Base-by-base conservation (phyloP, 2,888 invertebrate species). In the Apodemia hepburni region DNA sequence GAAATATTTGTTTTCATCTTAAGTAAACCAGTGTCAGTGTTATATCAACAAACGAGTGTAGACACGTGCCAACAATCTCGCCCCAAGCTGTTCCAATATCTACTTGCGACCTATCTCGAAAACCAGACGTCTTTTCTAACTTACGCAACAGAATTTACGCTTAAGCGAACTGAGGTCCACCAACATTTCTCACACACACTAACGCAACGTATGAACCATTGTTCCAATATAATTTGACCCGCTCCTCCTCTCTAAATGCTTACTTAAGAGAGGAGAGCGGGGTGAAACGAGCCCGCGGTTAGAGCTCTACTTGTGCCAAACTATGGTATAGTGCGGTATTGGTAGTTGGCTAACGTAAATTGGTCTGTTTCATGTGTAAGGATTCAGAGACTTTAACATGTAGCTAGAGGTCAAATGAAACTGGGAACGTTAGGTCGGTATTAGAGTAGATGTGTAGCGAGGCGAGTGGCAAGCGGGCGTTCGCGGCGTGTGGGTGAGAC, bases 131-230 rank as follows among this genome's bases (percentile, higher is more conserved):
- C 87, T 87, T 85, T 85, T 81, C 82, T 79, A 81, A 85, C 87
- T 89, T 89, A 89, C 89, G 89, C 88, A 88, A 89, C 87, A 81
- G 82, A 88, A 87, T 89, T 88, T 85, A 88, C 88, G 89, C 89
- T 88, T 78, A 87, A 85, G 82, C 86, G 88, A 84, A 75, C 84
- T 81, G 83, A 82, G 84, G 86, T 87, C 87, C 87, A 80, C 76
- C 75, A 81, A 81, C 80, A 79, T 84, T 82, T 82, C 85, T 86
- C 84, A 87, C 88, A 82, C 88, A 89, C 88, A 87, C 86, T 79
- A 82, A 84, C 82, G 81, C 86, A 87, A 82, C 81, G 85, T 87
- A 85, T 84, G 86, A 84, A 76, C 78, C 74, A 64, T 74, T 71
- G 69, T 73, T 61, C 85, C 74, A 76, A 65, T 63, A 51, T 69